Conservation (phyloP, 2,113 vertebrate genomes). For the Sisor rabdophorus region DNA sequence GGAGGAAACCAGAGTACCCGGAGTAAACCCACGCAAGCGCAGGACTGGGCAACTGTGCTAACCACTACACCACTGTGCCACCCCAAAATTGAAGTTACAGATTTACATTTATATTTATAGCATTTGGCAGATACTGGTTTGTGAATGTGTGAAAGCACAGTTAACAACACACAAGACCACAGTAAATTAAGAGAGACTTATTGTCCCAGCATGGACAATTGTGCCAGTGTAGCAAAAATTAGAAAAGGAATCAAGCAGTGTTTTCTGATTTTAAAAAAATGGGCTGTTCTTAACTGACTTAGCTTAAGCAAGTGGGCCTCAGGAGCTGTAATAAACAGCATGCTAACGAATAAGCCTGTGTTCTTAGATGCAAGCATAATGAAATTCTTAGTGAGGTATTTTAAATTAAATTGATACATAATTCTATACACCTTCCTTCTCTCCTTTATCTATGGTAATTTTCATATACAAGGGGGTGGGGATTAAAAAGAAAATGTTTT, state of each 20-base stretch:
- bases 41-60: no score
- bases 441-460: conserved; percentile 16
- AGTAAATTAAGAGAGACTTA: background rate
- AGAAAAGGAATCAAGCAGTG: background rate
- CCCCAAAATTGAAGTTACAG: no score
- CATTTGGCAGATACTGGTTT: no score
- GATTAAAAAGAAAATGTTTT: no score
- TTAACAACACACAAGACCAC: background rate
- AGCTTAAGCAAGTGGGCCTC: conserved; percentile 14
- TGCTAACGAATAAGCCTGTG: background rate
- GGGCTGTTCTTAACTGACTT: conserved; percentile 3
- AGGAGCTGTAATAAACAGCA: conserved; percentile 16
- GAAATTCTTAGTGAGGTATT: conserved; percentile 25
- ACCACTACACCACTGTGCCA: no score
- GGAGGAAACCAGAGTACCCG: no score
- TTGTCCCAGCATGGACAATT: conserved; percentile 2
- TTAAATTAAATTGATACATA: conserved; percentile 17
- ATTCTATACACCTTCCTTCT: background rate
- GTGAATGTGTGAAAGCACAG: background rate
- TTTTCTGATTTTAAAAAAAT: background rate
- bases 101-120: no score
- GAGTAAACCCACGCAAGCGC: no score
- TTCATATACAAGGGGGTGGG: background rate
- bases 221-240: conserved; percentile 15
- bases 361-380: conserved; percentile 18